phyloP scores from a whole-genome alignment of 1,140 invertebrate genomes.

The Chlorops oryzae region DNA sequence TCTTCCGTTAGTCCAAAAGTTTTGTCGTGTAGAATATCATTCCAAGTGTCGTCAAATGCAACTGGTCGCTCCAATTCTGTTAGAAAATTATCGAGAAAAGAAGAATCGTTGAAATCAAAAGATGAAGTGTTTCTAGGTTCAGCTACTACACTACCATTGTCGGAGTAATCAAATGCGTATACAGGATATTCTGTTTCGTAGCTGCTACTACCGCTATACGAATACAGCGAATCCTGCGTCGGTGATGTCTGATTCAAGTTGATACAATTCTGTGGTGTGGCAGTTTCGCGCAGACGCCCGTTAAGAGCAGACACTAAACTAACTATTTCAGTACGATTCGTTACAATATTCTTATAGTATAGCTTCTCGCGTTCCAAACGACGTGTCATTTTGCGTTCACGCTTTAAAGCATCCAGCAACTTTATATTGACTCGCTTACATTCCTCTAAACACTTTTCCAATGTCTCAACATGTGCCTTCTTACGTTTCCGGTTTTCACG shows the following conservation, averaged over 20 bases:
- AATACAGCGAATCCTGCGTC: no score
- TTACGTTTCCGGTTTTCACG: slow-evolving; percentile 55
- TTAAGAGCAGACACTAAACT: slow-evolving; percentile 5
- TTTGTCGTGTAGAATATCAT: slow-evolving; percentile 15
- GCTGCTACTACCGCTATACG: slow-evolving; percentile 15
- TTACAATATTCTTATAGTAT: slow-evolving; percentile 52
- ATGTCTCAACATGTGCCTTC: slow-evolving; percentile 53
- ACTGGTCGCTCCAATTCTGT: slow-evolving; percentile 22
- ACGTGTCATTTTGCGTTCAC: slow-evolving; percentile 48
- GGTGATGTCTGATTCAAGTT: no score
- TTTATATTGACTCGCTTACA: slow-evolving; percentile 50
- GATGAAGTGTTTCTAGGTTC: slow-evolving; percentile 6
- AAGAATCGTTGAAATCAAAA: slow-evolving; percentile 20
- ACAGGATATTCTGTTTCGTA: slow-evolving; percentile 10
- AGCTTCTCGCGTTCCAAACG: slow-evolving; percentile 50
- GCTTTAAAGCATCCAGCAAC: slow-evolving; percentile 47
- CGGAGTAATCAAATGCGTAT: slow-evolving; percentile 7
- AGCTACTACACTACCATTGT: slow-evolving; percentile 22
- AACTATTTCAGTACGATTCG: slow-evolving; percentile 51
- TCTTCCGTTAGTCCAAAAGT: slow-evolving; percentile 8
- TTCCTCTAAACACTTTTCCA: slow-evolving; percentile 50
- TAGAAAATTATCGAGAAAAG: slow-evolving; percentile 30
- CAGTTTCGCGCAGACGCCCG: no score
- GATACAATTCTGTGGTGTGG: no score
- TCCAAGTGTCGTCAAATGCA: slow-evolving; percentile 15